Conservation (phyloP, 2,797 vertebrate species). For the Podarcis lilfordi region DNA sequence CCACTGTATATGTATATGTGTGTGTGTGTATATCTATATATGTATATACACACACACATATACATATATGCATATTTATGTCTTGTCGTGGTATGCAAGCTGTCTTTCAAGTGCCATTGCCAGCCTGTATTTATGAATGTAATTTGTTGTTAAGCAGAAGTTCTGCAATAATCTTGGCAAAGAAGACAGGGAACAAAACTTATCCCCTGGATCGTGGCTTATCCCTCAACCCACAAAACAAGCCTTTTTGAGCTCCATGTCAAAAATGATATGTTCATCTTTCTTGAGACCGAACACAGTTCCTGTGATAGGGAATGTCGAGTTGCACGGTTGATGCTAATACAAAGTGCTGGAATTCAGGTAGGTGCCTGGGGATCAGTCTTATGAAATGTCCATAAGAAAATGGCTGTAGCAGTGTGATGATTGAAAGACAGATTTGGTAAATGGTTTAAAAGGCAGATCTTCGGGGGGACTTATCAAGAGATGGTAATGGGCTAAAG, state of each 20-base stretch:
- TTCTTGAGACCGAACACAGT: neutral
- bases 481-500: too few species aligned
- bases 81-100: neutral
- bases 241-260: neutral
- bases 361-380: neutral
- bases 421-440: neutral
- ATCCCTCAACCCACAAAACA: neutral
- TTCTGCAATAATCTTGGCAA: neutral
- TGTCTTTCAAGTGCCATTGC: constrained; percentile 6
- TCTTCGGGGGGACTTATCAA: neutral
- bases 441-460: neutral
- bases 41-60: too few species aligned
- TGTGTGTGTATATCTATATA: too few species aligned
- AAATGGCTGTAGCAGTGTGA: neutral
- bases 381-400: neutral
- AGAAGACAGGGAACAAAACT: neutral
- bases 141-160: constrained; percentile 4
- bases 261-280: constrained; percentile 7
- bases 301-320: neutral
- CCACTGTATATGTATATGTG: too few species aligned
- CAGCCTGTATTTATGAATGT: constrained; percentile 9
- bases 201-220: neutral
- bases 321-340: neutral
- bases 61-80: neutral
- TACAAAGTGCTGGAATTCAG: neutral